Conservation (phyloP, 2,797 vertebrate species). For the Pseudotriccus pelzelni region DNA sequence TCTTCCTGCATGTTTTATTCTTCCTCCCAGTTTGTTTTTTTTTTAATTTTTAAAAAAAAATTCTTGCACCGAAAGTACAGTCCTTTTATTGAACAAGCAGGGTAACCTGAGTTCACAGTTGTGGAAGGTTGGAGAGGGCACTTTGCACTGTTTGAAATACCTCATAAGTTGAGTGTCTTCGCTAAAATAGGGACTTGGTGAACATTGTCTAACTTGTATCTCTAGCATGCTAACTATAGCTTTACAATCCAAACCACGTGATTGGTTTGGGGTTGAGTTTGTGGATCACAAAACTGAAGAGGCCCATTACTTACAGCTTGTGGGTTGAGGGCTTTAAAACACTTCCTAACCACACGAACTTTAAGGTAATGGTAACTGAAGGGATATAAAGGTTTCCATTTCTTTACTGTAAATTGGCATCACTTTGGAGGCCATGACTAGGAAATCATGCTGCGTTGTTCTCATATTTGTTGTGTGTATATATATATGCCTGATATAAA, state of each 20-base stretch:
- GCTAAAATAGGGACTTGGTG: constrained; percentile 39
- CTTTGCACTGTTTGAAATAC: constrained; percentile 63
- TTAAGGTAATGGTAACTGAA: not conserved
- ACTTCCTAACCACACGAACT: not conserved
- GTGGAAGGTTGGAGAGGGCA: constrained; percentile 38
- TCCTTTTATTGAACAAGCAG: constrained; percentile 1
- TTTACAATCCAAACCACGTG: not conserved
- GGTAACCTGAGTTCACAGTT: constrained; percentile 23
- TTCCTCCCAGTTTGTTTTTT: not conserved
- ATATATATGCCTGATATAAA: not conserved
- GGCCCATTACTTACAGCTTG: not conserved
- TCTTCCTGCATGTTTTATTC: constrained; percentile 8
- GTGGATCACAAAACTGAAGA: not conserved
- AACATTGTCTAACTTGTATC: not conserved
- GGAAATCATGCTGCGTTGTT: not conserved
- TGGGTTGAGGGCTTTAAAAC: constrained; percentile 30
- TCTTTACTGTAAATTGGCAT: not conserved
- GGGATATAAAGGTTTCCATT: not conserved
- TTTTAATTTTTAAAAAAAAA: not conserved
- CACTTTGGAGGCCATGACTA: not conserved
- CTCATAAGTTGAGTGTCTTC: constrained; percentile 57
- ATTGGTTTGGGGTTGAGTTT: not conserved
- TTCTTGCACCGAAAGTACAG: not conserved
- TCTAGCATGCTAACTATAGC: not conserved
- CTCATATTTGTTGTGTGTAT: not conserved